Base-by-base conservation (phyloP, 2,888 invertebrate genomes). In the Heterodera filipjevi region DNA sequence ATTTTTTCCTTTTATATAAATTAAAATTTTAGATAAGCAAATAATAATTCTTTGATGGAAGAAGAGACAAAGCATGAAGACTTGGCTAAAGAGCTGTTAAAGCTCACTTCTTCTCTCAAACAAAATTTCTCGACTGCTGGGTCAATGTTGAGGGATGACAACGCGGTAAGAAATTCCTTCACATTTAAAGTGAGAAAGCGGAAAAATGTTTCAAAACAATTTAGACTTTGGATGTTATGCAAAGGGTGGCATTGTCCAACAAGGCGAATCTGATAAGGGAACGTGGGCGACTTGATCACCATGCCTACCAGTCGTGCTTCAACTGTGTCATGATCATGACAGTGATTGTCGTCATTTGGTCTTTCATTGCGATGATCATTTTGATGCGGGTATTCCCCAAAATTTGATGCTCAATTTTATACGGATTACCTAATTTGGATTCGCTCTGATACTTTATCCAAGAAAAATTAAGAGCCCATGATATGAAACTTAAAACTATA, bases 51-150 rank as follows among this genome's bases (percentile, higher is more conserved):
- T 66, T 75, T 68, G 33, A 22, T 78, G 49, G 71, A 81, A 8
- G 71, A 84, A 49, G 93, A 94, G 87, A 93, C 93, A 83, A 93
- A 94, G 90, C 96, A 97, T 89, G 95, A 95, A 87, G 94, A 94
- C 89, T 93, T 97, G 35, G 95, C 96, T 0, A 94, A 95, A 86
- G 95, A 96, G 87, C 95, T 98, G 94, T 92, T 97, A n/a, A 91
- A 93, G 79, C 92, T 96, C 85, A 94, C 96, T 0, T 93, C 93
- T 86, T 95, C 92, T 87, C 92, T 98, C 78, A 95, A 95, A 89
- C 95, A 95, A 87, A 96, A 96, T 90, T 94, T 95, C 0, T 92
- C 93, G 86, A 93, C 94, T 59, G 96, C 97, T 2, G 94, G 94
- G 89, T 93, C 93, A 82, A 95, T 97, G 82, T 95, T 98, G 46